phyloP scores from a whole-genome alignment of 2,888 invertebrate genomes.

The Invenusta paracnida region DNA sequence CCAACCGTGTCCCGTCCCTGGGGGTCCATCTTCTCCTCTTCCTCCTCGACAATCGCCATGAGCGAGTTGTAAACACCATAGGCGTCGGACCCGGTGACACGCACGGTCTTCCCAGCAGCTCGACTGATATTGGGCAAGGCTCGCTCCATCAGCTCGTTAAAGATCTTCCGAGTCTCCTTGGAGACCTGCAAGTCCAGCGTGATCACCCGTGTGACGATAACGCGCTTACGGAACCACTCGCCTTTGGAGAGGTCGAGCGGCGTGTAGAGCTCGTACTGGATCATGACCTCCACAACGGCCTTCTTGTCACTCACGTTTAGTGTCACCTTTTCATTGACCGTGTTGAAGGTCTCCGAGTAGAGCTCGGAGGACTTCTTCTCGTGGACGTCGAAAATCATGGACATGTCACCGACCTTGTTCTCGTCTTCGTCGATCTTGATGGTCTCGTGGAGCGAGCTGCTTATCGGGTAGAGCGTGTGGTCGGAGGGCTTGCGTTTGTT shows the following conservation, averaged over 20 bases:
- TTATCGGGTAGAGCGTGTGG: neutral
- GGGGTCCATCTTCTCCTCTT: neutral
- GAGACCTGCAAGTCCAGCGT: neutral
- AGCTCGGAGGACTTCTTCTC: neutral
- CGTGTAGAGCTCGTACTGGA: neutral
- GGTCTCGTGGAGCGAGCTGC: neutral
- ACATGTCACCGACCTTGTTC: neutral
- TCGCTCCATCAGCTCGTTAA: neutral
- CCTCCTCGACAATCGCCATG: slow-evolving; percentile 16
- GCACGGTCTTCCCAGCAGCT: neutral
- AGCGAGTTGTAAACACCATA: neutral
- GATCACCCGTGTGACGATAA: neutral
- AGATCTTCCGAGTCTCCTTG: neutral
- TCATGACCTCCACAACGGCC: neutral
- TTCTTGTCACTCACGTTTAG: neutral
- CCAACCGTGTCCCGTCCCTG: neutral
- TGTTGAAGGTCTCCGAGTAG: neutral
- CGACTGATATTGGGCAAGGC: neutral
- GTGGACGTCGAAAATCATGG: neutral
- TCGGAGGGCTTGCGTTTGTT: neutral
- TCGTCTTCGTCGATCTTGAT: neutral
- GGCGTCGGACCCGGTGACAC: neutral
- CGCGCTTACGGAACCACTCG: neutral
- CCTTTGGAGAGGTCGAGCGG: neutral
- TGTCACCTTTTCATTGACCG: slow-evolving; percentile 1